A percentile compares a stretch with the other conserved stretches of the same genome.
phyloP scores from a whole-genome alignment of 2,113 vertebrate genomes.

The Mellivora capensis region DNA sequence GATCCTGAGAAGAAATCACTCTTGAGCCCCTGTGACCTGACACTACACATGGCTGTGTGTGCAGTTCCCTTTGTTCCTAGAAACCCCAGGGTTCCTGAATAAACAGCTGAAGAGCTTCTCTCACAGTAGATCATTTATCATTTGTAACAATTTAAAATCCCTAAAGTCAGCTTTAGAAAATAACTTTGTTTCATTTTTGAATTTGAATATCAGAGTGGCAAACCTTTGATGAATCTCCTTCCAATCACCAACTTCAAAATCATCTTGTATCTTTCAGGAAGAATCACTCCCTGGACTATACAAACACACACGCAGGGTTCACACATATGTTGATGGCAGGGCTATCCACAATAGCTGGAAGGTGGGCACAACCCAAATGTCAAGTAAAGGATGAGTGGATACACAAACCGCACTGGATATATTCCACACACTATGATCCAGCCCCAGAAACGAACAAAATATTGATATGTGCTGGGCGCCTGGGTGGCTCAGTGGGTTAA shows the following conservation, averaged over 20 bases:
- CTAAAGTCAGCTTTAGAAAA: neutral
- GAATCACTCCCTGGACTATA: neutral
- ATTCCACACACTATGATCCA: neutral
- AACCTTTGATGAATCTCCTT: neutral
- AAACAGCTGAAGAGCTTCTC: neutral
- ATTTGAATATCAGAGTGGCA: neutral
- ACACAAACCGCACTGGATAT: neutral
- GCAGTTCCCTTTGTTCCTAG: neutral
- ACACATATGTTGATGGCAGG: neutral
- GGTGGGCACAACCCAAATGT: neutral
- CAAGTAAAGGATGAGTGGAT: neutral
- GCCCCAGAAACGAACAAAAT: neutral
- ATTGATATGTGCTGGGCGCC: neutral
- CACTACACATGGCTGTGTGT: neutral
- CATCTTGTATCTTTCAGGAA: neutral
- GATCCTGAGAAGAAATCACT: conserved; percentile 1
- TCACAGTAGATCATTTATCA: neutral
- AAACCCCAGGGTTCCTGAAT: neutral
- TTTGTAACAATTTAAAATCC: neutral
- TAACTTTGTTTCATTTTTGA: neutral
- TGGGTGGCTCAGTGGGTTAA: too few species aligned
- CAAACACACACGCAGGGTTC: neutral
- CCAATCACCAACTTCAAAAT: neutral
- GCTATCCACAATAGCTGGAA: neutral
- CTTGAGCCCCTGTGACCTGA: neutral